phyloP scores from a whole-genome alignment of 2,797 vertebrate species.

The Muscicapa striata region DNA sequence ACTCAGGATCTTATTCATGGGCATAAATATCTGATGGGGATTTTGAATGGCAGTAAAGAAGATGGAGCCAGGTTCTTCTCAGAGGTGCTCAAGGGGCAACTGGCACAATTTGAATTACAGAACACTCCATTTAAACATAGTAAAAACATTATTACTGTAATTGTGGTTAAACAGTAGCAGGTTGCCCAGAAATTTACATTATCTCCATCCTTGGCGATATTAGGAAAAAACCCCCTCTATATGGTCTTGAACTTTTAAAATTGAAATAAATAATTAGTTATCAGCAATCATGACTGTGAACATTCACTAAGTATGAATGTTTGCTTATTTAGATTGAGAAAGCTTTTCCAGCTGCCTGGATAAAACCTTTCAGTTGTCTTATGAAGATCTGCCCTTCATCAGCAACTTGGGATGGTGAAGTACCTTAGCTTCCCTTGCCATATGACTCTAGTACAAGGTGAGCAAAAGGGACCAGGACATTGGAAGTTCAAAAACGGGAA shows the following conservation, averaged over 20 bases:
- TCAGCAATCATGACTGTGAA: neutral
- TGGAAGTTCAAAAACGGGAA: neutral
- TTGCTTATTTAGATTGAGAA: neutral
- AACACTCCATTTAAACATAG: neutral
- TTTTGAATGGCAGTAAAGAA: neutral
- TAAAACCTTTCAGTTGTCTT: neutral
- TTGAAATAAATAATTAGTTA: neutral
- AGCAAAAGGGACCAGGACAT: neutral
- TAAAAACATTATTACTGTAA: neutral
- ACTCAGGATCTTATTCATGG: neutral
- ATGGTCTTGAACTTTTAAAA: accelerated
- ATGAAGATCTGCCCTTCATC: neutral
- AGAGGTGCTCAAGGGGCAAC: neutral
- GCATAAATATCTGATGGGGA: neutral
- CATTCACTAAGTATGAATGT: neutral
- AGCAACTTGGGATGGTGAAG: neutral
- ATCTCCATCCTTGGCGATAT: neutral
- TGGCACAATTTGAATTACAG: neutral
- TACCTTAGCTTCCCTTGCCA: neutral
- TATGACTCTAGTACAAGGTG: neutral
- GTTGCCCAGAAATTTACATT: neutral
- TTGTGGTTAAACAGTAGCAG: neutral
- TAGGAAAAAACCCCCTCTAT: accelerated
- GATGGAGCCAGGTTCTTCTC: neutral
- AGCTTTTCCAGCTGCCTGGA: neutral